Conservation (phyloP, 2,888 invertebrate species). For the Sipha maydis region DNA sequence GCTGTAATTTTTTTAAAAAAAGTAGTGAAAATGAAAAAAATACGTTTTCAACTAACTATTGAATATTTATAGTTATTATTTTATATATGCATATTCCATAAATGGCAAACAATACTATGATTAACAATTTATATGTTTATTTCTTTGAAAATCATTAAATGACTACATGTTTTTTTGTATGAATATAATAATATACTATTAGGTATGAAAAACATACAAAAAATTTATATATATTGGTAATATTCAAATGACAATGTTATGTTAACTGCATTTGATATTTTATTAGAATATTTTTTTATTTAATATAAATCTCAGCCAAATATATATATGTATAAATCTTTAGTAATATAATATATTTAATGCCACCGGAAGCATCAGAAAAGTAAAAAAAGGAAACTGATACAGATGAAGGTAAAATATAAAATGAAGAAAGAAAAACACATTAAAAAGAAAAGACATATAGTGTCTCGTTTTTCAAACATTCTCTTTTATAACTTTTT, state of each 20-base stretch:
- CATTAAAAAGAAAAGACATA: background rate
- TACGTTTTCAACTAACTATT: no score
- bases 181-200: background rate
- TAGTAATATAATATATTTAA: background rate
- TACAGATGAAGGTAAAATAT: background rate
- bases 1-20: no score
- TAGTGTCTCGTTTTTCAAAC: constrained; percentile 24
- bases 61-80: no score
- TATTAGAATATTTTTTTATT: background rate
- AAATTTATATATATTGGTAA: no score
- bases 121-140: no score
- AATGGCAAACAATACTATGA: no score
- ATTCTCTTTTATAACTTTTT: background rate
- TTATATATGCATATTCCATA: no score
- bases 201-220: no score
- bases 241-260: background rate
- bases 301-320: background rate
- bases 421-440: background rate
- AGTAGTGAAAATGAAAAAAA: no score
- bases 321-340: background rate
- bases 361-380: background rate
- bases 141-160: background rate
- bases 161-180: background rate
- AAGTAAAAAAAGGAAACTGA: no score
- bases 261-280: background rate